A percentile compares a stretch with the other conserved stretches of the same genome.
phyloP scores from a whole-genome alignment of 2,113 vertebrate species.

The Peucedramus taeniatus region DNA sequence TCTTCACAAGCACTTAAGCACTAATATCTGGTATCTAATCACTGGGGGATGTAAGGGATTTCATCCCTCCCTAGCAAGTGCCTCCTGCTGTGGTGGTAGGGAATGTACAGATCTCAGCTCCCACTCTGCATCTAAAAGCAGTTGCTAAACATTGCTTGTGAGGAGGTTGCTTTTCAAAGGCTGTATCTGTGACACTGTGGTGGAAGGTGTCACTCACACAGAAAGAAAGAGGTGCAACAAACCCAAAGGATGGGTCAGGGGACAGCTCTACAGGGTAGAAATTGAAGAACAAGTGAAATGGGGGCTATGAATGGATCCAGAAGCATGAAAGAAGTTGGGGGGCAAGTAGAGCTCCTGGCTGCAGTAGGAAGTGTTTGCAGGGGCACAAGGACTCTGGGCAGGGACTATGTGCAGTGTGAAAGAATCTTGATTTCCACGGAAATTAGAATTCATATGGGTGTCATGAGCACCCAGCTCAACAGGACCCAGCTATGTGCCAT shows the following conservation, averaged over 20 bases:
- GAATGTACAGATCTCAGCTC: neutral
- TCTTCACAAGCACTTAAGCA: neutral
- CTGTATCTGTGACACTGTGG: neutral
- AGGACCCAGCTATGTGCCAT: fast-evolving
- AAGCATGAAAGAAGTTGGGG: neutral
- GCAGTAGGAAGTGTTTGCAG: neutral
- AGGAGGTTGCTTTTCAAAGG: neutral
- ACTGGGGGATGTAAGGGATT: neutral
- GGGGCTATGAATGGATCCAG: neutral
- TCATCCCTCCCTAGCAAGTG: neutral
- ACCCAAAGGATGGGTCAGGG: neutral
- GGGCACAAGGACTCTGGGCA: neutral
- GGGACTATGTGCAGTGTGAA: neutral
- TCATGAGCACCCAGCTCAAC: neutral
- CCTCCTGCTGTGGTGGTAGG: neutral
- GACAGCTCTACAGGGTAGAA: neutral
- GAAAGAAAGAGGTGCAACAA: neutral
- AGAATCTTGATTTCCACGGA: neutral
- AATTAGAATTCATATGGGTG: neutral
- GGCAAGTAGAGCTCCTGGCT: neutral
- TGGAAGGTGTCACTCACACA: neutral
- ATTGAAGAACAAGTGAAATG: neutral
- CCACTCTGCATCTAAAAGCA: neutral
- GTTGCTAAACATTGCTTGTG: neutral
- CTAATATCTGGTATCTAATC: neutral